Evolutionary conservation across 2,888 invertebrate species (phyloP).

Genomic region (Danaus chrysippus): DNA sequence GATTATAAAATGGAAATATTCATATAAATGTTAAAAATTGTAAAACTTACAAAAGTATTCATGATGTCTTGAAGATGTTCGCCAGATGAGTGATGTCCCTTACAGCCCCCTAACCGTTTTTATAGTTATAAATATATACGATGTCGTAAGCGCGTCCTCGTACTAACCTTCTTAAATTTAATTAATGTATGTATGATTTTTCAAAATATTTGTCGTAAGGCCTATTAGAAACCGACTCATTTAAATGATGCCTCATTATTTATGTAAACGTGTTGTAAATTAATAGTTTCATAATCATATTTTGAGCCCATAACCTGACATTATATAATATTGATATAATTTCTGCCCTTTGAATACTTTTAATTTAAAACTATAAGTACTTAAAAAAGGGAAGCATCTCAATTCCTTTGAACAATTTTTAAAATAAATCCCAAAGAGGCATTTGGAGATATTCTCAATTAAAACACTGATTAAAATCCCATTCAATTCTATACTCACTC

Average conservation of each 20-base stretch:
- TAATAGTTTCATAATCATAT: no score
- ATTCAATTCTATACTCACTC: no score
- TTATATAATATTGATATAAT: no score
- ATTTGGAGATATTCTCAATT: no score
- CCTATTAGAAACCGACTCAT: slow-evolving; percentile 5
- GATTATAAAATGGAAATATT: no score
- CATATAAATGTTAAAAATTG: neutral
- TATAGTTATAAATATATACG: slow-evolving; percentile 24
- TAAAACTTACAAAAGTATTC: slow-evolving; percentile 51
- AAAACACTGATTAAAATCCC: no score
- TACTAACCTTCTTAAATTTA: slow-evolving; percentile 11
- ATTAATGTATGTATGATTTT: slow-evolving; percentile 22
- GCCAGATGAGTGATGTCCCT: slow-evolving; percentile 23
- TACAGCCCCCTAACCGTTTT: slow-evolving; percentile 20
- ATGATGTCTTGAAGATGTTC: slow-evolving; percentile 34
- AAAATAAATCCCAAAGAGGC: no score
- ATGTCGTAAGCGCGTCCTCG: slow-evolving; percentile 32
- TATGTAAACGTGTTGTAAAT: slow-evolving; percentile 9
- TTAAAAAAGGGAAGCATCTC: neutral
- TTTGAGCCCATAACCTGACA: no score
- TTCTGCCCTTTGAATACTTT: no score
- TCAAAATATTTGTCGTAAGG: slow-evolving; percentile 17
- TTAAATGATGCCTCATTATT: slow-evolving; percentile 8
- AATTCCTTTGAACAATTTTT: neutral
- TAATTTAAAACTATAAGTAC: slow-evolving; percentile 5